Evolutionary conservation across 2,888 invertebrate genomes (phyloP).

Genomic region (Glaucopsyche alexis): DNA sequence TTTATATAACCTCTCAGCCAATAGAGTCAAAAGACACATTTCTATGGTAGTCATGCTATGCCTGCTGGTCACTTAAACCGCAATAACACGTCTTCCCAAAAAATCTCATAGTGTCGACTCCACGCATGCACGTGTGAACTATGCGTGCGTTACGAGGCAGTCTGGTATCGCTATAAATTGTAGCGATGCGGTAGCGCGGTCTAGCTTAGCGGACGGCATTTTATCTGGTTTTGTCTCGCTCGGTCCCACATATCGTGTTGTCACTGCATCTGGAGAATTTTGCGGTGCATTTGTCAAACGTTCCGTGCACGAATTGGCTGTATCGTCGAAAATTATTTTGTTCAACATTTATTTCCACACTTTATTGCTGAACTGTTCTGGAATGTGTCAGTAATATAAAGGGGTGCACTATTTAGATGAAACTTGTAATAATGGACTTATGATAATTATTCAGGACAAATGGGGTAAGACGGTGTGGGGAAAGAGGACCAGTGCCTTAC

Average conservation of each 20-base stretch:
- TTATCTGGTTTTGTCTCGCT: constrained; percentile 51
- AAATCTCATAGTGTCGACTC: constrained; percentile 28
- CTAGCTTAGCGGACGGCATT: constrained; percentile 49
- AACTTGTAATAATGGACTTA: too few relatives aligned
- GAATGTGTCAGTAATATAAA: neutral
- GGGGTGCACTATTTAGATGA: neutral
- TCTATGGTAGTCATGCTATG: too few relatives aligned
- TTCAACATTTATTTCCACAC: constrained; percentile 24
- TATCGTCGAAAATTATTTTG: constrained; percentile 29
- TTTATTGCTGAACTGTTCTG: constrained; percentile 14
- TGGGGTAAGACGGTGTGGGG: too few relatives aligned
- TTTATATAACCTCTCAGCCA: too few relatives aligned
- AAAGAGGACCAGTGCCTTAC: too few relatives aligned
- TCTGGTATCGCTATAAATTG: constrained; percentile 56
- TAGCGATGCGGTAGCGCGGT: constrained; percentile 51
- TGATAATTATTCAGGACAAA: too few relatives aligned
- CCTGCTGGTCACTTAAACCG: too few relatives aligned
- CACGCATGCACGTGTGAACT: constrained; percentile 32
- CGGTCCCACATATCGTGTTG: constrained; percentile 30
- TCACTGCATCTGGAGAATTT: constrained; percentile 35
- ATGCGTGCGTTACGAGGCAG: constrained; percentile 53
- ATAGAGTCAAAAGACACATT: too few relatives aligned
- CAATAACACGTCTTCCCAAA: neutral
- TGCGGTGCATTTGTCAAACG: constrained; percentile 38
- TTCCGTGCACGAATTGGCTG: constrained; percentile 27